A percentile compares a stretch with the other conserved stretches of the same genome.
Evolutionary conservation across 2,113 vertebrate genomes (phyloP).

Genomic region (Nettapus auritus): DNA sequence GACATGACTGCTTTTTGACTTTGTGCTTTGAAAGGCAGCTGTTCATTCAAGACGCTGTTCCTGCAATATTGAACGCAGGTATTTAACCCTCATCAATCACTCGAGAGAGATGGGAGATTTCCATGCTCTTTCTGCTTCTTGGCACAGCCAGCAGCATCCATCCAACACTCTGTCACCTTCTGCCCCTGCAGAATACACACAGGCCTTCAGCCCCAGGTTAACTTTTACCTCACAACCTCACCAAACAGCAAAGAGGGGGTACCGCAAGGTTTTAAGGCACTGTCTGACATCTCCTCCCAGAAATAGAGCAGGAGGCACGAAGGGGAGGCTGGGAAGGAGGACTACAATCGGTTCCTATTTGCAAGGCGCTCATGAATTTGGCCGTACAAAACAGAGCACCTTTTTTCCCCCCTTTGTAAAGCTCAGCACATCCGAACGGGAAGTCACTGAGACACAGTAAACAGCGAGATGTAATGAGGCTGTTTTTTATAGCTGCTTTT

Average conservation of each 20-base stretch:
- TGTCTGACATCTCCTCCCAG: not conserved
- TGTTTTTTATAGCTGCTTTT: not conserved
- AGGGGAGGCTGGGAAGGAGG: not conserved
- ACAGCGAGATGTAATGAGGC: constrained; percentile 27
- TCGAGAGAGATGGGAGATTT: not conserved
- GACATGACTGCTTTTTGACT: not conserved
- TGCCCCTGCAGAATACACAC: not conserved
- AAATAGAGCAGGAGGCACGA: fast-evolving
- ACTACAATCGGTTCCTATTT: not conserved
- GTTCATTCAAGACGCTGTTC: not conserved
- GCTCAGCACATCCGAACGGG: constrained; percentile 57
- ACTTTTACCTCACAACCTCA: fast-evolving
- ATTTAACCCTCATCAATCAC: not conserved
- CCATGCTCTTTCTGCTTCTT: not conserved
- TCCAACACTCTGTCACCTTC: not conserved
- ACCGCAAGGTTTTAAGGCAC: not conserved
- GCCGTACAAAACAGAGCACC: constrained; percentile 18
- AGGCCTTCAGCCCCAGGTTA: not conserved
- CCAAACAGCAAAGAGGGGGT: not conserved
- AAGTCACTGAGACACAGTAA: constrained; percentile 56
- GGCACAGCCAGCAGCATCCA: not conserved
- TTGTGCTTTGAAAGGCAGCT: not conserved
- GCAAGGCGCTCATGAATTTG: not conserved
- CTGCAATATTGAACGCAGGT: constrained; percentile 7
- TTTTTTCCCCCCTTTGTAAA: not conserved